These are phyloP conservation scores for Pristionchus japonicus DNA, from an alignment of 2,888 invertebrate species.

Conservation along the genomic window DNA sequence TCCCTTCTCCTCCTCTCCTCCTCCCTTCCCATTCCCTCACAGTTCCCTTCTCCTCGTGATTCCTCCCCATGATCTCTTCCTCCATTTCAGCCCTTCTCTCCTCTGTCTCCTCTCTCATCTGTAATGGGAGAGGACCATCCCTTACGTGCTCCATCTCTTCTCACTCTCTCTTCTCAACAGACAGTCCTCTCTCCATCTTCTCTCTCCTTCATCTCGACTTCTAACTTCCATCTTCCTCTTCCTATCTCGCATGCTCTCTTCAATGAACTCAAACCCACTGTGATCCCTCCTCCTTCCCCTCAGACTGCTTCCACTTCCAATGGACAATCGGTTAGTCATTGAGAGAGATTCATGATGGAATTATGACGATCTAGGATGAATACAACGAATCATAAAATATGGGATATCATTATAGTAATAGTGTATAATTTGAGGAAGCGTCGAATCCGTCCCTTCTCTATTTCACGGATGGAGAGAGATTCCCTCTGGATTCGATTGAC, in stretches of 20 bases:
- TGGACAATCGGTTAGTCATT: neutral
- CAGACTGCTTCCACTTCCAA: neutral
- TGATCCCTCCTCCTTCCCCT: neutral
- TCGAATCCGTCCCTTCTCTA: neutral
- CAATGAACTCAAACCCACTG: conserved; percentile 25
- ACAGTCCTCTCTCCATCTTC: conserved; percentile 46
- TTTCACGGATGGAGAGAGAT: conserved; percentile 50
- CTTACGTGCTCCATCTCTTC: conserved; percentile 33
- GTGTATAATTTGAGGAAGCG: neutral
- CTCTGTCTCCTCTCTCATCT: conserved; percentile 18
- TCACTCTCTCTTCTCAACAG: conserved; percentile 27
- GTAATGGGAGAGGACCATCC: conserved; percentile 35
- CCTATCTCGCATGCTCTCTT: conserved; percentile 6
- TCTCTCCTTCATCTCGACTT: conserved; percentile 42
- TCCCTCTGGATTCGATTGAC: conserved; percentile 56
- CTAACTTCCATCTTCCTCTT: conserved; percentile 46
- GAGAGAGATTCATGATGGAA: neutral
- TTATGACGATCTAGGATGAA: neutral
- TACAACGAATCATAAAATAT: neutral
- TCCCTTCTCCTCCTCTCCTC: neutral
- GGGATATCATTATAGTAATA: no score
- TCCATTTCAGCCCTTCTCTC: conserved; percentile 23
- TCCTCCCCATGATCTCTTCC: neutral
- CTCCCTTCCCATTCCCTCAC: neutral
- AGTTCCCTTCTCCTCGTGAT: conserved; percentile 2